Evolutionary conservation across 2,797 vertebrate genomes (phyloP).

Genomic region (Amazona ochrocephala): DNA sequence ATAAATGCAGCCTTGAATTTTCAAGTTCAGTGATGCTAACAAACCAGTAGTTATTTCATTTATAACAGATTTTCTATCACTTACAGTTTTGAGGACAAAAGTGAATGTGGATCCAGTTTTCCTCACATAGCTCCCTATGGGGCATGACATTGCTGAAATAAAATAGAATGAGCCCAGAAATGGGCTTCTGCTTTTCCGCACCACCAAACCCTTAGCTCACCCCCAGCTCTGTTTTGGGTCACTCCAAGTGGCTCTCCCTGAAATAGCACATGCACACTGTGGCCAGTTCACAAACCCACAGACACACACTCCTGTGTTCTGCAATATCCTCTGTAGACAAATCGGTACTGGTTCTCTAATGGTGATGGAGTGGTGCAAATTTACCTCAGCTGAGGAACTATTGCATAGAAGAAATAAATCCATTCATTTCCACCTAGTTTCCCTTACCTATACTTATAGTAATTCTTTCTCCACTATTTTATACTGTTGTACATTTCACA

Average conservation of each 20-base stretch:
- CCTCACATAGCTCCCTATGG: accelerated
- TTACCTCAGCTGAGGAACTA: background rate
- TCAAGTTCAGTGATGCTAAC: background rate
- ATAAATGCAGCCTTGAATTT: background rate
- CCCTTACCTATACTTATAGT: background rate
- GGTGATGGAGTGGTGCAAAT: background rate
- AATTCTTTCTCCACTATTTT: background rate
- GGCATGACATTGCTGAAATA: background rate
- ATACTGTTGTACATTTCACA: background rate
- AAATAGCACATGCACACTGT: accelerated
- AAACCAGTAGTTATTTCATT: background rate
- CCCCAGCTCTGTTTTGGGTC: background rate
- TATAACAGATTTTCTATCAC: background rate
- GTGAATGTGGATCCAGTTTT: background rate
- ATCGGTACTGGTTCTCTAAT: accelerated
- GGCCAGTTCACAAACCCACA: background rate
- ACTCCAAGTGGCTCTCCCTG: background rate
- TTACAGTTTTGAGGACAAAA: background rate
- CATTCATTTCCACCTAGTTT: background rate
- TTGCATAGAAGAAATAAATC: background rate
- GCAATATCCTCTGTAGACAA: background rate
- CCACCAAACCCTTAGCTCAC: background rate
- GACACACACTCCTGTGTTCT: background rate
- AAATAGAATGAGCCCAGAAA: background rate
- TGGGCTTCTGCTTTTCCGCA: background rate